Percentiles rank a stretch among this genome's conserved stretches.
Evolutionary conservation across 2,888 invertebrate species (phyloP).

Genomic region (Rotaria macrura): DNA sequence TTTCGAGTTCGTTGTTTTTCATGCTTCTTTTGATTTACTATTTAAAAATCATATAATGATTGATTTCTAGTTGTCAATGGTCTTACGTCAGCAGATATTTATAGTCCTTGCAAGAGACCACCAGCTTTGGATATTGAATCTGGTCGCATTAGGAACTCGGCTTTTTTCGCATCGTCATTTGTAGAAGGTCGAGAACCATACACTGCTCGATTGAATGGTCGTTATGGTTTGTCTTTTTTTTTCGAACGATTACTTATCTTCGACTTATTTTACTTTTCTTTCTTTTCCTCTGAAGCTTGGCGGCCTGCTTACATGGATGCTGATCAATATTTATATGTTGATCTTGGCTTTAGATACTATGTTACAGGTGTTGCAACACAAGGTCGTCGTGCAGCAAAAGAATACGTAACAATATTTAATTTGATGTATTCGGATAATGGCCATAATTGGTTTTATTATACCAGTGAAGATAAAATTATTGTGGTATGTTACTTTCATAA

Average conservation of each 20-base stretch:
- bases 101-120: slow-evolving; percentile 25
- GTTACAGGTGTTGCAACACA: slow-evolving; percentile 71
- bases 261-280: too few species aligned
- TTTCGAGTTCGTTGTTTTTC: neutral
- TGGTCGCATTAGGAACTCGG: slow-evolving; percentile 17
- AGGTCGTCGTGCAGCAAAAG: slow-evolving; percentile 72
- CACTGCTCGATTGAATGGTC: slow-evolving; percentile 30
- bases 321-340: slow-evolving; percentile 73
- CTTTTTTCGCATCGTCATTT: slow-evolving; percentile 22
- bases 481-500: neutral
- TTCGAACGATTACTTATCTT: neutral
- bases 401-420: slow-evolving; percentile 79
- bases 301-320: slow-evolving; percentile 72
- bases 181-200: slow-evolving; percentile 25
- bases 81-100: neutral
- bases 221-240: slow-evolving; percentile 20
- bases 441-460: slow-evolving; percentile 73
- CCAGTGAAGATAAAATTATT: slow-evolving; percentile 45
- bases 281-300: slow-evolving; percentile 55
- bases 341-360: slow-evolving; percentile 65
- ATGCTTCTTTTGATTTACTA: neutral
- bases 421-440: slow-evolving; percentile 82
- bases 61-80: neutral
- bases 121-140: slow-evolving; percentile 23
- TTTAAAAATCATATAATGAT: neutral